Conservation (phyloP, 2,113 vertebrate genomes). For the Cyanocitta stelleri region DNA sequence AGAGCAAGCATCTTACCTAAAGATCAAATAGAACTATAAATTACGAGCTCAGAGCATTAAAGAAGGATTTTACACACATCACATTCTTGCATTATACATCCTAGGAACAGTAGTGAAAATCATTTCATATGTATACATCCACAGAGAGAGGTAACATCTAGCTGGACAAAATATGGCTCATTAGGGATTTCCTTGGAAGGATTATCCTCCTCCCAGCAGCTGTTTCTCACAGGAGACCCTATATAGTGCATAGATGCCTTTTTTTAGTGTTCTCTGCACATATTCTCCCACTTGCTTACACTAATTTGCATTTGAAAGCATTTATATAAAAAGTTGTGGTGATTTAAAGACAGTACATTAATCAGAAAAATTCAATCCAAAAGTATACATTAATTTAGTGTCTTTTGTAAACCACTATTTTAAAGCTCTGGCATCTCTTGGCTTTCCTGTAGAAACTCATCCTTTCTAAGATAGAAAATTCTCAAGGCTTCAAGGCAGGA, state of each 20-base stretch:
- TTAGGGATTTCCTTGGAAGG: not conserved
- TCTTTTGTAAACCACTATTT: not conserved
- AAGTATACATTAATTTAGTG: not conserved
- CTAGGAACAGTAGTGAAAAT: not conserved
- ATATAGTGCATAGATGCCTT: not conserved
- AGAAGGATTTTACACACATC: not conserved
- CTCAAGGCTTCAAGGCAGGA: not conserved
- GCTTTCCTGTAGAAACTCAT: not conserved
- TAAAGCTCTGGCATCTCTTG: not conserved
- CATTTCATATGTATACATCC: not conserved
- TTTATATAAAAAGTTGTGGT: not conserved
- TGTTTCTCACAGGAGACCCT: not conserved
- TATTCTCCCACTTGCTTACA: not conserved
- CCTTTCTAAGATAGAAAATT: not conserved
- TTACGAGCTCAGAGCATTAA: not conserved
- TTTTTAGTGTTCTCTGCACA: not conserved
- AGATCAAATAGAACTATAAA: constrained; percentile 32
- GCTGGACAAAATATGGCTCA: not conserved
- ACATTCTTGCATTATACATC: not conserved
- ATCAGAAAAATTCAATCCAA: not conserved
- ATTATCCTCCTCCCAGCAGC: not conserved
- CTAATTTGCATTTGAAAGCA: not conserved
- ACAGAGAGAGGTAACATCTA: not conserved
- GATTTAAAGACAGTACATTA: not conserved
- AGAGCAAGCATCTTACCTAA: constrained; percentile 33